Percentiles rank a stretch among this genome's conserved stretches.
Evolutionary conservation across 2,113 vertebrate genomes (phyloP).

Genomic region (Gopherus flavomarginatus): DNA sequence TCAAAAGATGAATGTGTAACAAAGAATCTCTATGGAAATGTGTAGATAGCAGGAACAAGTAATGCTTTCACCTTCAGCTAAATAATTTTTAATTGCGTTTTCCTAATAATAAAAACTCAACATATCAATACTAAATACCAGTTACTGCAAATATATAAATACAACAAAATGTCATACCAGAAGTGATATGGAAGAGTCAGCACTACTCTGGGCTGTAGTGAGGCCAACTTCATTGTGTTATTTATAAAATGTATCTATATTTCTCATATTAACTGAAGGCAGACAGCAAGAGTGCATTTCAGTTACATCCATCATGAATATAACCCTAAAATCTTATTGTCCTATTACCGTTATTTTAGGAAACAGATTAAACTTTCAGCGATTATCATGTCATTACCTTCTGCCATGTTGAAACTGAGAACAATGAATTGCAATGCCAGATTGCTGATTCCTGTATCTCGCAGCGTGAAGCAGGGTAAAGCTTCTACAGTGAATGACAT

Average conservation of each 20-base stretch:
- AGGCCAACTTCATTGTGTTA: neutral
- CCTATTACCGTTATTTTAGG: neutral
- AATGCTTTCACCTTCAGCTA: neutral
- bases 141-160: fast-evolving
- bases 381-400: neutral
- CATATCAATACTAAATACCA: fast-evolving
- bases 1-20: neutral
- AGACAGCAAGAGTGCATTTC: fast-evolving
- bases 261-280: fast-evolving
- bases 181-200: neutral
- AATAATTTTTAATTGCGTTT: neutral
- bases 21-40: fast-evolving
- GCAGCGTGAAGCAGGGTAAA: fast-evolving
- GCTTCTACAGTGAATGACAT: neutral
- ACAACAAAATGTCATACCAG: neutral
- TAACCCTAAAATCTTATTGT: neutral
- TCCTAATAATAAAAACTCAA: neutral
- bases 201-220: neutral
- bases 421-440: neutral
- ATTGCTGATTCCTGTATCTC: fast-evolving
- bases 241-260: fast-evolving
- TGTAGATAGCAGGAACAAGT: fast-evolving
- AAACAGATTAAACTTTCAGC: fast-evolving
- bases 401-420: neutral
- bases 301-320: neutral